These are phyloP conservation scores for Mormyrus hasselquistii DNA, from an alignment of 2,797 vertebrate species.

Conservation along the genomic window DNA sequence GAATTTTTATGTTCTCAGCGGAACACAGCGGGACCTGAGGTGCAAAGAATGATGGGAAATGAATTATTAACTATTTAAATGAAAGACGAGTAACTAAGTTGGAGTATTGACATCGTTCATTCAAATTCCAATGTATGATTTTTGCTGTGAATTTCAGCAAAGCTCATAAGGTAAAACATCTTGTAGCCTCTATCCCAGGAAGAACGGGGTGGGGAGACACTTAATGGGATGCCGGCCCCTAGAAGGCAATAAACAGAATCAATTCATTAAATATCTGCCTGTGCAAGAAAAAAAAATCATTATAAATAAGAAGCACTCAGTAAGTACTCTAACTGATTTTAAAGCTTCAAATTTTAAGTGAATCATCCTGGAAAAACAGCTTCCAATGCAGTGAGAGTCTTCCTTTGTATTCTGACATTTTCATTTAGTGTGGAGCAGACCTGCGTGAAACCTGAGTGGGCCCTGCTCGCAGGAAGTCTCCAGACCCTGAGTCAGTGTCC, in stretches of 20 bases:
- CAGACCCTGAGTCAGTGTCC: not conserved
- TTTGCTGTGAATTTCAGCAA: not conserved
- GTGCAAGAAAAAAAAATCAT: not conserved
- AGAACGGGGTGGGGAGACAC: not conserved
- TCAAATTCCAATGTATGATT: not conserved
- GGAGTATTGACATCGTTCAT: not conserved
- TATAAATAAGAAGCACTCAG: not conserved
- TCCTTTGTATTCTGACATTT: not conserved
- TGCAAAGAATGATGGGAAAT: slow-evolving; percentile 3
- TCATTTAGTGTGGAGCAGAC: not conserved
- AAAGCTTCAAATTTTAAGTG: not conserved
- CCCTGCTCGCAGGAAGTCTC: not conserved
- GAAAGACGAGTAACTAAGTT: not conserved
- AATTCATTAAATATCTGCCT: not conserved
- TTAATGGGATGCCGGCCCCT: not conserved
- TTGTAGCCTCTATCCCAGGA: not conserved
- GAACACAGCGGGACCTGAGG: not conserved
- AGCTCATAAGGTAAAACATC: not conserved
- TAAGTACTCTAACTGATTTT: not conserved
- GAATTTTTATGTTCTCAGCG: not conserved
- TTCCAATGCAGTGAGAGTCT: not conserved
- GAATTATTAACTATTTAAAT: not conserved
- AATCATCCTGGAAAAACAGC: not conserved
- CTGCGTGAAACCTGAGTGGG: not conserved
- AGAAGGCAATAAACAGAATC: not conserved